phyloP scores from a whole-genome alignment of 2,888 invertebrate species.

The Timandra comae region DNA sequence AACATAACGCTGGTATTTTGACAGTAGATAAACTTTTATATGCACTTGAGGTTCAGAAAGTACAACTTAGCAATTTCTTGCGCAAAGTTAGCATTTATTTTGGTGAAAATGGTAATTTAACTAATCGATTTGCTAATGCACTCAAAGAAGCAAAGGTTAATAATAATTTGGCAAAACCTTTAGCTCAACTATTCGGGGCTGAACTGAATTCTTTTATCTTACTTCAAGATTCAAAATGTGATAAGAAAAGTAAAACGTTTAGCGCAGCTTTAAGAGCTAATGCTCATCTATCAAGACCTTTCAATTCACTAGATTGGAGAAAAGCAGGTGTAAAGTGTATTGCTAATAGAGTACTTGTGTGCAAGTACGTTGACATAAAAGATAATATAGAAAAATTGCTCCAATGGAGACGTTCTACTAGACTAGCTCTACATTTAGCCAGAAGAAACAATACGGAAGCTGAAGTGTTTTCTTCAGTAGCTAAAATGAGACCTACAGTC shows the following conservation, averaged over 20 bases:
- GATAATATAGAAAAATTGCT: constrained; percentile 26
- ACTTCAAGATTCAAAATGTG: constrained; percentile 18
- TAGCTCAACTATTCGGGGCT: constrained; percentile 14
- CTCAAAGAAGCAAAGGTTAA: constrained; percentile 8
- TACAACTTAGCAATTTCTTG: constrained; percentile 25
- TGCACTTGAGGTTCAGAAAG: constrained; percentile 10
- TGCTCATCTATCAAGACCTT: constrained; percentile 35
- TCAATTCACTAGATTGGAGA: constrained; percentile 32
- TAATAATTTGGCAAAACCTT: constrained; percentile 15
- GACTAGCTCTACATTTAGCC: constrained; percentile 34
- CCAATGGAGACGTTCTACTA: constrained; percentile 31
- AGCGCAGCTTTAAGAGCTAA: constrained; percentile 35
- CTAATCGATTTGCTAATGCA: constrained; percentile 18
- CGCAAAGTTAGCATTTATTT: constrained; percentile 42
- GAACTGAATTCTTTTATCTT: constrained; percentile 15
- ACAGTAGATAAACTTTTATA: constrained; percentile 24
- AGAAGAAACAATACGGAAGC: constrained; percentile 22
- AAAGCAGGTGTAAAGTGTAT: constrained; percentile 40
- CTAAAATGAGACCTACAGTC: constrained; percentile 27
- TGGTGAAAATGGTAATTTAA: constrained; percentile 36
- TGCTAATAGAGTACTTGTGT: constrained; percentile 33
- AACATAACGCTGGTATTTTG: constrained; percentile 36
- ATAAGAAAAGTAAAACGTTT: constrained; percentile 16
- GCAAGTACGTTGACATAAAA: constrained; percentile 26
- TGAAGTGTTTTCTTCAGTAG: constrained; percentile 25